Evolutionary conservation across 2,797 vertebrate species (phyloP).

Genomic region (Falco biarmicus): DNA sequence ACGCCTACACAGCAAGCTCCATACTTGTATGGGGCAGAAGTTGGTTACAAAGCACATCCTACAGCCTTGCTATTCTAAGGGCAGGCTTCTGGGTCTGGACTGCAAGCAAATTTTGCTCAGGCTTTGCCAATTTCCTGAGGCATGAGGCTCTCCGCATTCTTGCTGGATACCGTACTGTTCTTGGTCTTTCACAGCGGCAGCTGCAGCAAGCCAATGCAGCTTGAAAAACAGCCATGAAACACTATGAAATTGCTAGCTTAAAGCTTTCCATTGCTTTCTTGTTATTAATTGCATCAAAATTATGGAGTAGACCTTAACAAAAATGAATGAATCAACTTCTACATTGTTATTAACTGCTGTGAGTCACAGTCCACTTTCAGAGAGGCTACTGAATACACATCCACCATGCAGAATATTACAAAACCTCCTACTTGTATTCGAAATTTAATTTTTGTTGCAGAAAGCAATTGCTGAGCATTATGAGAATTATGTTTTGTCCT

Average conservation of each 20-base stretch:
- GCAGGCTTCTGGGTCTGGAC: background rate
- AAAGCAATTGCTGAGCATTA: background rate
- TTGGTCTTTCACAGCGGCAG: background rate
- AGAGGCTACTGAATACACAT: background rate
- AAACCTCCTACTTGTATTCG: background rate
- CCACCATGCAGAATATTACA: background rate
- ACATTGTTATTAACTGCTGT: background rate
- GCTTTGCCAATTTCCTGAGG: background rate
- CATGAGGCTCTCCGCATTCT: rapidly evolving
- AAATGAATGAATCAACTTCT: background rate
- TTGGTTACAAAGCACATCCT: background rate
- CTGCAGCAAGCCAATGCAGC: background rate
- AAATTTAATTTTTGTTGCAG: background rate
- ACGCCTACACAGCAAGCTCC: rapidly evolving
- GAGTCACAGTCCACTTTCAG: background rate
- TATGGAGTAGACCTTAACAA: background rate
- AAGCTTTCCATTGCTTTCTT: background rate
- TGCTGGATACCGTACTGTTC: background rate
- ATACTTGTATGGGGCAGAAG: rapidly evolving
- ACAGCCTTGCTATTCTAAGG: background rate
- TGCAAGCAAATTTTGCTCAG: background rate
- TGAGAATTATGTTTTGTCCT: background rate
- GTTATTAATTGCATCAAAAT: background rate
- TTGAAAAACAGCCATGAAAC: background rate
- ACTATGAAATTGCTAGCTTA: background rate